Percentiles rank a stretch among this genome's conserved stretches.
Conservation (phyloP, 2,113 vertebrate genomes). For the Macrotus californicus region DNA sequence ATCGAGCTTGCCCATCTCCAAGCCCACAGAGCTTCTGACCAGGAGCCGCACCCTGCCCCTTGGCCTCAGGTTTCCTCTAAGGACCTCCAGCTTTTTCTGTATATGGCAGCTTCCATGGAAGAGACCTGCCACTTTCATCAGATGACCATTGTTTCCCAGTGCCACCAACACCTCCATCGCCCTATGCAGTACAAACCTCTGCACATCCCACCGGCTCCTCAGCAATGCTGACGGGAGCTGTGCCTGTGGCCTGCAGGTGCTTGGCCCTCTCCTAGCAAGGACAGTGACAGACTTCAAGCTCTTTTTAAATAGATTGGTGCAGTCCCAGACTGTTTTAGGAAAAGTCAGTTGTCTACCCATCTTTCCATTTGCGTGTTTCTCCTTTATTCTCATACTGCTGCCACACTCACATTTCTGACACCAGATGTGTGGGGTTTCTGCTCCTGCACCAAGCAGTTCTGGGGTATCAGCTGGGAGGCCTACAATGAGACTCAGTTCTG, state of each 20-base stretch:
- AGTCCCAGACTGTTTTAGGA: background rate
- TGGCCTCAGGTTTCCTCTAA: background rate
- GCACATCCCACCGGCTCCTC: background rate
- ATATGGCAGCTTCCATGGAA: background rate
- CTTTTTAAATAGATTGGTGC: background rate
- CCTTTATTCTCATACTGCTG: background rate
- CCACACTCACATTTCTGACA: background rate
- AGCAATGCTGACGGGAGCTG: background rate
- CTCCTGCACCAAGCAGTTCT: background rate
- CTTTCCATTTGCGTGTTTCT: background rate
- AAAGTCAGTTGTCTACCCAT: background rate
- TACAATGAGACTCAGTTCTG: background rate
- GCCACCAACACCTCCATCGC: background rate
- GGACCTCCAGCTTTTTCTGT: background rate
- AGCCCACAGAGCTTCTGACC: background rate
- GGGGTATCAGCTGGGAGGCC: background rate
- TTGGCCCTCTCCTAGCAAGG: accelerated
- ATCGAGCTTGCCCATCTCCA: background rate
- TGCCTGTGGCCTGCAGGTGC: too few relatives aligned
- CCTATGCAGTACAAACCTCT: background rate
- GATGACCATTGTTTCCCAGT: accelerated
- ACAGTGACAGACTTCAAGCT: background rate
- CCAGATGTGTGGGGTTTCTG: background rate
- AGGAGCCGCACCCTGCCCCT: background rate
- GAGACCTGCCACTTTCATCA: background rate